phyloP scores from a whole-genome alignment of 2,888 invertebrate genomes.

The Aphrophora alni region DNA sequence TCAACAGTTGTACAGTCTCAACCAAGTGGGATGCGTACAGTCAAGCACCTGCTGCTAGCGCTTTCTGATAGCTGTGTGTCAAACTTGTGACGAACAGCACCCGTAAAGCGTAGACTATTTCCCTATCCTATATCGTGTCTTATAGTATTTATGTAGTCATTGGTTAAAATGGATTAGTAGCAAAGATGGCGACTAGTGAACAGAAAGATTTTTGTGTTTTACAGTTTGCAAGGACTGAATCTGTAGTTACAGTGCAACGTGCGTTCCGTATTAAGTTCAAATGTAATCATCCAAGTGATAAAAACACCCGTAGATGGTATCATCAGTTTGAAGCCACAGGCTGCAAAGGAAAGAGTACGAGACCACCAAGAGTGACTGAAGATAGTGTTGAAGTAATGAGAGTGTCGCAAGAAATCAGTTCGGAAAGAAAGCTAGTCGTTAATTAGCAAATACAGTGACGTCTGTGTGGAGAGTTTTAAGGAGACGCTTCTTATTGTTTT shows the following conservation, averaged over 20 bases:
- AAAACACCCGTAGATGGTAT: background rate
- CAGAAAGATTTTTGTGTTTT: no score
- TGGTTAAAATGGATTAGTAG: no score
- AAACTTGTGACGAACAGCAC: no score
- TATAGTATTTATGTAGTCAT: no score
- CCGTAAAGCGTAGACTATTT: no score
- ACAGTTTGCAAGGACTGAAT: no score
- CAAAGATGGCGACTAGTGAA: no score
- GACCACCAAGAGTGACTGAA: slow-evolving; percentile 1
- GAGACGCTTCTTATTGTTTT: background rate
- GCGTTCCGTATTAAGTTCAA: slow-evolving; percentile 9
- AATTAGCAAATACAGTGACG: background rate
- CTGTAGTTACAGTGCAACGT: slow-evolving; percentile 17
- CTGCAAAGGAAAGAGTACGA: background rate
- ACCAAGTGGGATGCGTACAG: no score
- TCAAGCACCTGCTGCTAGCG: no score
- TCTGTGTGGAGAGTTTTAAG: background rate
- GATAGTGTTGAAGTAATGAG: background rate
- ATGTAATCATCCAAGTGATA: background rate
- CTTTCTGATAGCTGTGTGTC: no score
- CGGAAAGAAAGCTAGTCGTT: background rate
- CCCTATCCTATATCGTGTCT: no score
- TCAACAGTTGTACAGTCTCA: no score
- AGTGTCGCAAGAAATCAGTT: background rate
- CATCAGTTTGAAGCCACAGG: background rate